Percentiles rank a stretch among this genome's conserved stretches.
These are phyloP conservation scores for Drosophila saltans DNA, from an alignment of 1,140 invertebrate genomes.

Conservation along the genomic window DNA sequence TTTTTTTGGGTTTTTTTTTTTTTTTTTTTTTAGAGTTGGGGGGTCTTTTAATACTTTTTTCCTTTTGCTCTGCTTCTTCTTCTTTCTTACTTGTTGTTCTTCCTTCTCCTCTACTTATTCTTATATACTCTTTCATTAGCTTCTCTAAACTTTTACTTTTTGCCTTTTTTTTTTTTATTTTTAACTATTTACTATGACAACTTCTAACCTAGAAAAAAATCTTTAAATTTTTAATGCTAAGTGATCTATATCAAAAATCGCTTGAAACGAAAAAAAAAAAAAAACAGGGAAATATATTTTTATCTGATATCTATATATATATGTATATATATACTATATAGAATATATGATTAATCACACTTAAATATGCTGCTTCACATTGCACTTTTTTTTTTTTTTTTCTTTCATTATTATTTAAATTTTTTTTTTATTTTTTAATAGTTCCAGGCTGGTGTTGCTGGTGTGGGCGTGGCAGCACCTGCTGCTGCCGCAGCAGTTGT, in stretches of 20 bases:
- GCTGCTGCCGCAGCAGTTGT: slow-evolving; percentile 20
- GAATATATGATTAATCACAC: slow-evolving; percentile 65
- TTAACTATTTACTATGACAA: slow-evolving; percentile 14
- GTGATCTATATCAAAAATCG: slow-evolving; percentile 17
- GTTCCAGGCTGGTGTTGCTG: slow-evolving; percentile 54
- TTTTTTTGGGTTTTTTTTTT: slow-evolving; percentile 11
- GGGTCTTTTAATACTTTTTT: slow-evolving; percentile 66
- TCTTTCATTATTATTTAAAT: background rate
- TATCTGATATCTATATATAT: slow-evolving; percentile 18
- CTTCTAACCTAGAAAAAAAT: slow-evolving; percentile 16
- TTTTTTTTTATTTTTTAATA: slow-evolving; percentile 39
- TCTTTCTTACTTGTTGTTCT: background rate
- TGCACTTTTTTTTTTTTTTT: slow-evolving; percentile 46
- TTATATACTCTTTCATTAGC: slow-evolving; percentile 53
- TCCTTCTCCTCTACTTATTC: background rate
- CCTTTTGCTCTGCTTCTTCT: slow-evolving; percentile 19
- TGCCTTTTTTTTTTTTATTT: background rate
- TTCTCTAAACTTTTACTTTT: slow-evolving; percentile 71
- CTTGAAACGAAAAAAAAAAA: slow-evolving; percentile 23
- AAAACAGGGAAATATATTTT: slow-evolving; percentile 8
- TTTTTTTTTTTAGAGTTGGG: slow-evolving; percentile 18
- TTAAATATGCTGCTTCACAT: slow-evolving; percentile 68
- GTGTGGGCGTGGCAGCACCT: slow-evolving; percentile 9
- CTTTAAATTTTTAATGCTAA: slow-evolving; percentile 1
- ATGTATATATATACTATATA: slow-evolving; percentile 26